Percentiles rank a stretch among this genome's conserved stretches.
Conservation (phyloP, 2,888 invertebrate species). For the Oscheius sp. region DNA sequence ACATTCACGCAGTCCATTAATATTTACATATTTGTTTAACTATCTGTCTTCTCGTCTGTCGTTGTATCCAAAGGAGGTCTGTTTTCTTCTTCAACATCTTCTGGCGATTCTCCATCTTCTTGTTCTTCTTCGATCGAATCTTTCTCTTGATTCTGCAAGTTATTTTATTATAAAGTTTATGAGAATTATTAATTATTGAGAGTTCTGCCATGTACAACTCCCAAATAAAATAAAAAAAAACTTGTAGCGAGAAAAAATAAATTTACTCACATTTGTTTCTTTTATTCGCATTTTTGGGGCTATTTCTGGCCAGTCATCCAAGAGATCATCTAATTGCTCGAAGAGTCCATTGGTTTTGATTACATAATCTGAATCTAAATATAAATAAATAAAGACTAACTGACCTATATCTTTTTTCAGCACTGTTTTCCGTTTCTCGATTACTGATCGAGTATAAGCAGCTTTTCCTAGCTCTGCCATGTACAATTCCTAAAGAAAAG, state of each 20-base stretch:
- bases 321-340: constrained; percentile 61
- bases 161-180: too few relatives aligned
- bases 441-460: constrained; percentile 50
- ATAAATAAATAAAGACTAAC: neutral
- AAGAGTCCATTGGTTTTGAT: constrained; percentile 54
- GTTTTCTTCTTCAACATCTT: too few relatives aligned
- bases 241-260: neutral
- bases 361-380: constrained; percentile 43
- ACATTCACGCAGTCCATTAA: too few relatives aligned
- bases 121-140: too few relatives aligned
- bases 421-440: constrained; percentile 57
- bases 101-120: too few relatives aligned
- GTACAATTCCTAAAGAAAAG: constrained; percentile 53
- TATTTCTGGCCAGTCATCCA: constrained; percentile 62
- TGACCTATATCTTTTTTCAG: constrained; percentile 59
- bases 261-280: neutral
- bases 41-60: too few relatives aligned
- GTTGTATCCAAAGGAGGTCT: too few relatives aligned
- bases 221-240: too few relatives aligned
- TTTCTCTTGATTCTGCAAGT: too few relatives aligned
- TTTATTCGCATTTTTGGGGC: neutral
- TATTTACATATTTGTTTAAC: too few relatives aligned
- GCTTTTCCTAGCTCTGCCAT: constrained; percentile 53
- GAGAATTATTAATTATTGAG: too few relatives aligned
- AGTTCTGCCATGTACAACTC: too few relatives aligned